Evolutionary conservation across 1,140 invertebrate species (phyloP).

Genomic region (Conus betulinus): DNA sequence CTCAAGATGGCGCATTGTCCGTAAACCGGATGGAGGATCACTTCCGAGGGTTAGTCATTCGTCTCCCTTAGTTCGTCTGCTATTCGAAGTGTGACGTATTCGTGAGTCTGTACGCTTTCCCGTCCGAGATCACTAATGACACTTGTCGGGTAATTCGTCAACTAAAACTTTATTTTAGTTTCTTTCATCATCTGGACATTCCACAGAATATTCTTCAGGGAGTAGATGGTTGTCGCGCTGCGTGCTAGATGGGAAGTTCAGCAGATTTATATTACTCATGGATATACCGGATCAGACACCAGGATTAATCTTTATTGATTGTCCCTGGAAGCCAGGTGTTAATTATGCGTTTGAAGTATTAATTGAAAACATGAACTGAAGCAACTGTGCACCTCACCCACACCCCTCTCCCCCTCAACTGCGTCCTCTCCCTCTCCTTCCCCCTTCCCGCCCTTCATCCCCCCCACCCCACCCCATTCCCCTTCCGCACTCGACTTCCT

Average conservation of each 20-base stretch:
- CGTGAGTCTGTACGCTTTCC: neutral
- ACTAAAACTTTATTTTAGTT: neutral
- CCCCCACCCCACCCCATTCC: too few species aligned
- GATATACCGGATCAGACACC: too few species aligned
- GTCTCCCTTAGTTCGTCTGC: constrained; percentile 29
- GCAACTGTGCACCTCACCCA: too few species aligned
- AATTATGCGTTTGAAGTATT: too few species aligned
- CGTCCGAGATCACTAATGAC: too few species aligned
- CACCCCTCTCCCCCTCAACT: too few species aligned
- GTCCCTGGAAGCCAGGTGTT: too few species aligned
- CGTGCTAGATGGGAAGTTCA: neutral
- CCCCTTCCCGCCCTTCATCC: too few species aligned
- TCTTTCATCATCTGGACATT: neutral
- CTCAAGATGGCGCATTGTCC: constrained; percentile 24
- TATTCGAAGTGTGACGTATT: neutral
- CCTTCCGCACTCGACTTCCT: too few species aligned
- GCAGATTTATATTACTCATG: neutral
- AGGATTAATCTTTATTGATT: too few species aligned
- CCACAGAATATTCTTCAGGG: neutral
- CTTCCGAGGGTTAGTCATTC: neutral
- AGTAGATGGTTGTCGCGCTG: neutral
- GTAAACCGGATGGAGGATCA: constrained; percentile 11
- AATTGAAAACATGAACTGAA: too few species aligned
- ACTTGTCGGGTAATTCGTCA: neutral
- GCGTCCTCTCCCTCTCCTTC: too few species aligned